These are phyloP conservation scores for Meriones psammophilus DNA, from an alignment of 2,797 vertebrate genomes.

Conservation along the genomic window DNA sequence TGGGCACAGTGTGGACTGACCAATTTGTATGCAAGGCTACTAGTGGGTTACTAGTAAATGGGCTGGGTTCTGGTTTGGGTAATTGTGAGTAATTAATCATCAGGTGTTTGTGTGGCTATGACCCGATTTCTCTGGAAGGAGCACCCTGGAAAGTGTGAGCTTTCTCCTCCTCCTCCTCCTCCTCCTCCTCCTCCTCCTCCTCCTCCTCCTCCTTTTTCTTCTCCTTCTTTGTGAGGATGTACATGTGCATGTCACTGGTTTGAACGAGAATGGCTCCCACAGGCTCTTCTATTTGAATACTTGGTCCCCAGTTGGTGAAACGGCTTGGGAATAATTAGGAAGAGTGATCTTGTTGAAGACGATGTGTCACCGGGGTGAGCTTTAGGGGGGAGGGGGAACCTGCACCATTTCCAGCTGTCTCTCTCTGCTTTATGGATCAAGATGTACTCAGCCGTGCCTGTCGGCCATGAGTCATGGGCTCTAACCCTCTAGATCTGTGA, in stretches of 20 bases:
- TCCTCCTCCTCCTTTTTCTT: background rate
- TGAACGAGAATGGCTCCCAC: background rate
- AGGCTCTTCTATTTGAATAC: background rate
- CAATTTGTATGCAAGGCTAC: background rate
- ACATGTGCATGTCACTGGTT: background rate
- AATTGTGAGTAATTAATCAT: background rate
- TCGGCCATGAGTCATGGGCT: background rate
- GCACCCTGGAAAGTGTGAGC: background rate
- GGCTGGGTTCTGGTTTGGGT: no score
- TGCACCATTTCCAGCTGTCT: background rate
- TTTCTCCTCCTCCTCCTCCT: background rate
- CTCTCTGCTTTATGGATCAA: background rate
- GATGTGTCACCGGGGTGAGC: background rate
- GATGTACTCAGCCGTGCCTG: background rate
- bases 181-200: background rate
- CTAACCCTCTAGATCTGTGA: background rate
- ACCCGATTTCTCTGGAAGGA: background rate
- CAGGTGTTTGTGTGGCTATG: background rate
- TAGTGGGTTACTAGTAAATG: background rate
- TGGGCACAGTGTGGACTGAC: background rate
- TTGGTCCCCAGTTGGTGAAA: background rate
- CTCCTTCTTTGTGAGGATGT: no score
- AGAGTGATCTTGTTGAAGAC: background rate
- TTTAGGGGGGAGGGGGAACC: background rate
- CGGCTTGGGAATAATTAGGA: background rate